Evolutionary conservation across 2,113 vertebrate species (phyloP).

Genomic region (Mus spicilegus): DNA sequence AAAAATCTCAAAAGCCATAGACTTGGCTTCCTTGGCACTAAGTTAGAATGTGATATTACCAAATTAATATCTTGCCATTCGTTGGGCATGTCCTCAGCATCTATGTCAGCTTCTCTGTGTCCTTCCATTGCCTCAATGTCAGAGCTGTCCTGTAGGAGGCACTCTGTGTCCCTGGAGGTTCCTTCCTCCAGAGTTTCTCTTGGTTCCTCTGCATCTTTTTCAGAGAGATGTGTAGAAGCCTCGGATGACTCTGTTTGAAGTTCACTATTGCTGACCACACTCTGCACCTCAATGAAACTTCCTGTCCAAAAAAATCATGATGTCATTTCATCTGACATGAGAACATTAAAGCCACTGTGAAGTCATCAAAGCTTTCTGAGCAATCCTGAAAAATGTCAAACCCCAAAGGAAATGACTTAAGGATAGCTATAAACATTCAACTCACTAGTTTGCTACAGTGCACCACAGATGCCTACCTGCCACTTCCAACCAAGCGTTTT

Average conservation of each 20-base stretch:
- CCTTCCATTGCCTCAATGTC: constrained; percentile 59
- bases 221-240: constrained; percentile 4
- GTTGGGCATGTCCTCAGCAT: constrained; percentile 65
- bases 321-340: background rate
- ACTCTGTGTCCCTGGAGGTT: background rate
- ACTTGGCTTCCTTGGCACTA: background rate
- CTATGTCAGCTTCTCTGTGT: constrained; percentile 50
- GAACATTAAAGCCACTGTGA: background rate
- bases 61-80: constrained; percentile 93
- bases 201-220: background rate
- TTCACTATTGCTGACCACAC: constrained; percentile 66
- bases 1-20: background rate
- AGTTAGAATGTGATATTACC: constrained; percentile 82
- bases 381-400: background rate
- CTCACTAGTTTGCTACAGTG: background rate
- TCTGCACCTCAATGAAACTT: constrained; percentile 89
- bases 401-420: background rate
- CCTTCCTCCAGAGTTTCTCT: background rate
- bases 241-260: constrained; percentile 7
- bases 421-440: constrained; percentile 14
- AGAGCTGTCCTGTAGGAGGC: constrained; percentile 10
- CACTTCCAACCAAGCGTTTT: constrained; percentile 36
- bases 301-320: constrained; percentile 76
- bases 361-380: background rate
- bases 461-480: background rate